phyloP scores from a whole-genome alignment of 2,888 invertebrate species.

The Ophion costatus region DNA sequence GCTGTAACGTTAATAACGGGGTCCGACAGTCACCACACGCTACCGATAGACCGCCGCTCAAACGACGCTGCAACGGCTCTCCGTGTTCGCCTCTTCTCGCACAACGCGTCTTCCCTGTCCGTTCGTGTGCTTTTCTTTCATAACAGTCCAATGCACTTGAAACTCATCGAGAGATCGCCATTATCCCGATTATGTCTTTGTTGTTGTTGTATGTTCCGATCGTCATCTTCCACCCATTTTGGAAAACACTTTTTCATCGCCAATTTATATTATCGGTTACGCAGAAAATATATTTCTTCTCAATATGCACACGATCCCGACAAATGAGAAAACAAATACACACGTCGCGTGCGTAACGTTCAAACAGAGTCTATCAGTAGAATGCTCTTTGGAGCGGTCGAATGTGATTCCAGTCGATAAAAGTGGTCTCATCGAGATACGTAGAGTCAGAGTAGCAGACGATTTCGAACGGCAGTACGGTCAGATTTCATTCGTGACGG shows the following conservation, averaged over 20 bases:
- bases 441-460: constrained; percentile 57
- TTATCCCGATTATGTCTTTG: neutral
- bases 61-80: too few species aligned
- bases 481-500: constrained; percentile 67
- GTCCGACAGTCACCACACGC: constrained; percentile 68
- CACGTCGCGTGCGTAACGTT: neutral
- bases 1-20: constrained; percentile 67
- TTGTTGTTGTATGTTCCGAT: neutral
- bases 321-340: neutral
- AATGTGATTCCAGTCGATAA: constrained; percentile 68
- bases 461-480: constrained; percentile 74
- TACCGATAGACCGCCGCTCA: constrained; percentile 66
- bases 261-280: neutral
- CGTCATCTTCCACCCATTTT: too few species aligned
- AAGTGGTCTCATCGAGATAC: constrained; percentile 71
- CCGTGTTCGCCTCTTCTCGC: too few species aligned
- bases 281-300: neutral
- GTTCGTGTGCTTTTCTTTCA: too few species aligned
- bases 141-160: neutral
- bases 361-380: constrained; percentile 75
- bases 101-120: too few species aligned
- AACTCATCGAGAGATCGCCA: neutral
- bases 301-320: neutral
- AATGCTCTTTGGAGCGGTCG: constrained; percentile 72
- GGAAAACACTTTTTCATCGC: neutral